phyloP scores from a whole-genome alignment of 2,797 vertebrate species.

The Bufotes viridis region DNA sequence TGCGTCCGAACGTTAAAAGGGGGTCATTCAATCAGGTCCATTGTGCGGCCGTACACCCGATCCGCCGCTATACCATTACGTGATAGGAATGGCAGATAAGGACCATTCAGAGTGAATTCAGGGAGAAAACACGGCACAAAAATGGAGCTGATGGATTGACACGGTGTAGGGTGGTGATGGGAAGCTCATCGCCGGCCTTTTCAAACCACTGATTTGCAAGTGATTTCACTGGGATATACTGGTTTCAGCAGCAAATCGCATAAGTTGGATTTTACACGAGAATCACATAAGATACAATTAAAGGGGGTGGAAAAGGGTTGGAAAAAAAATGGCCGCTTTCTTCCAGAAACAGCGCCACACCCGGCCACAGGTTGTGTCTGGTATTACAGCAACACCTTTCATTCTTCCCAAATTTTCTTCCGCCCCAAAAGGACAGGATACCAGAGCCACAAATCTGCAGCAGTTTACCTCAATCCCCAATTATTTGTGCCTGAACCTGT shows the following conservation, averaged over 20 bases:
- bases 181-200: not conserved
- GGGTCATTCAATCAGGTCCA: conserved; percentile 8
- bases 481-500: conserved; percentile 26
- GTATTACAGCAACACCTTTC: not conserved
- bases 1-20: not conserved
- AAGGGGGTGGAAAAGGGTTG: not conserved
- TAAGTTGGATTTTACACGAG: not conserved
- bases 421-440: no score
- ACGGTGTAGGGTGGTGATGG: not conserved
- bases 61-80: conserved; percentile 2
- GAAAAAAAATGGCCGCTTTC: not conserved
- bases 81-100: conserved; percentile 32
- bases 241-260: not conserved
- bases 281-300: not conserved
- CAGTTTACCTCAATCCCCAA: conserved; percentile 17
- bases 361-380: not conserved
- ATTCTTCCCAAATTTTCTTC: no score
- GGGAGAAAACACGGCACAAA: not conserved
- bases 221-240: not conserved
- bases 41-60: conserved; percentile 18
- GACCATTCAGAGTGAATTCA: not conserved
- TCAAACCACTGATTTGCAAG: not conserved
- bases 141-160: not conserved
- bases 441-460: no score
- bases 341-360: not conserved